Evolutionary conservation across 2,113 vertebrate genomes (phyloP), one percentile per base, ranked within the genome.

Genomic region (Centropus unirufus): DNA sequence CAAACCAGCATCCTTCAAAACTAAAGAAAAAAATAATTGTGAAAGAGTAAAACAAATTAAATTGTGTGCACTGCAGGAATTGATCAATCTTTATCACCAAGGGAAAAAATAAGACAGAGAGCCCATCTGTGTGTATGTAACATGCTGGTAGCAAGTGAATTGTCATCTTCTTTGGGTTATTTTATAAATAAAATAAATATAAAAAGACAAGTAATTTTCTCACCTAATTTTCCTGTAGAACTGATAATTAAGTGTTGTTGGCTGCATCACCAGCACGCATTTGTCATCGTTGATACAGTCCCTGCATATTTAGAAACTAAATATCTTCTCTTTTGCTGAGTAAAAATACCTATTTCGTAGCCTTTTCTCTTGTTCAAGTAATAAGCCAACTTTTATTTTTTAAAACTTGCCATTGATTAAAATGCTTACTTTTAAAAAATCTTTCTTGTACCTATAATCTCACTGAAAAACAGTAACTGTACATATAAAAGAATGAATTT

Each of bases 221-320:
- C 98, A 98, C 98, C 97, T 98, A 98, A 98, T 98, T 98, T 98
- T 97, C 97, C 97, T 97, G 97, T 97, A 97, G 97, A 98, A 97
- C 98, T 98, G 98, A 98, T 98, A 98, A 98, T 98, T 98, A 98
- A 98, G 98, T 98, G 98, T 97, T 98, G 97, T 96, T 97, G 96
- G 83, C 92, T 98, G 97, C 96, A 97, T 97, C 97, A 97, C 94
- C 96, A 97, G 97, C 90, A 96, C 93, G 96, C 84, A 96, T 98
- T 98, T 97, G 97, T 94, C 94, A 96, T 95, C 93, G 97, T 97
- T 98, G 97, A 97, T 96, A 91, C 93, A 96, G 97, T 97, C 96
- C 98, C 93, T 98, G 97, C 97, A 98, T 98, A 98, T 98, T 98
- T 98, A 98, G 97, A 97, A 97, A 96, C 39, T 95, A 97, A 97